These are phyloP conservation scores for Loripinus fragilis DNA, from an alignment of 2,888 invertebrate species.

Conservation along the genomic window DNA sequence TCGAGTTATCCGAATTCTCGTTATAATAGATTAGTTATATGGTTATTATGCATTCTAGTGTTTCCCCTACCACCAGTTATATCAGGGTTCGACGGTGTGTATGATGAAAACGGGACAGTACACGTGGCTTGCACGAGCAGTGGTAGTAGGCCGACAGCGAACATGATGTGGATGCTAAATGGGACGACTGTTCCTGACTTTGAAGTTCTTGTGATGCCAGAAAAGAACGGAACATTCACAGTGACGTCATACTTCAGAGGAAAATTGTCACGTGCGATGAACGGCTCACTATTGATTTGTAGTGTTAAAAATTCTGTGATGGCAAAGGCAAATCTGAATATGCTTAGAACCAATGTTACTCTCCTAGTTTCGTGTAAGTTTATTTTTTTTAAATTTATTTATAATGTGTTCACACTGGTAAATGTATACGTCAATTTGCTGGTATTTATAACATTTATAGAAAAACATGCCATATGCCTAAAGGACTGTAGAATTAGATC, in stretches of 20 bases:
- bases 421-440: too few relatives aligned
- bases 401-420: too few relatives aligned
- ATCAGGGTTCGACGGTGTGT: conserved; percentile 42
- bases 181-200: conserved; percentile 34
- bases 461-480: too few relatives aligned
- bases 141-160: conserved; percentile 45
- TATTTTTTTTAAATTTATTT: too few relatives aligned
- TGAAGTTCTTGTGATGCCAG: conserved; percentile 40
- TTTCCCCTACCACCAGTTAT: conserved; percentile 38
- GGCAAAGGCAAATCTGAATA: conserved; percentile 18
- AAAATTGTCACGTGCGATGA: conserved; percentile 38
- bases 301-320: conserved; percentile 46
- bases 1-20: too few relatives aligned
- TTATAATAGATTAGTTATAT: too few relatives aligned
- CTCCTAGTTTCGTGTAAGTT: conserved; percentile 50
- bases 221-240: conserved; percentile 38
- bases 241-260: conserved; percentile 35
- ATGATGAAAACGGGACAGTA: conserved; percentile 31
- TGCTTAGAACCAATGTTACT: conserved; percentile 31
- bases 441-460: too few relatives aligned
- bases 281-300: conserved; percentile 52
- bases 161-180: conserved; percentile 38
- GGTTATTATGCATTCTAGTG: too few relatives aligned
- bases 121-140: conserved; percentile 33
- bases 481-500: too few relatives aligned